Percentiles rank a stretch among this genome's conserved stretches.
Conservation (phyloP, 2,888 invertebrate genomes). For the Clivina fossor region DNA sequence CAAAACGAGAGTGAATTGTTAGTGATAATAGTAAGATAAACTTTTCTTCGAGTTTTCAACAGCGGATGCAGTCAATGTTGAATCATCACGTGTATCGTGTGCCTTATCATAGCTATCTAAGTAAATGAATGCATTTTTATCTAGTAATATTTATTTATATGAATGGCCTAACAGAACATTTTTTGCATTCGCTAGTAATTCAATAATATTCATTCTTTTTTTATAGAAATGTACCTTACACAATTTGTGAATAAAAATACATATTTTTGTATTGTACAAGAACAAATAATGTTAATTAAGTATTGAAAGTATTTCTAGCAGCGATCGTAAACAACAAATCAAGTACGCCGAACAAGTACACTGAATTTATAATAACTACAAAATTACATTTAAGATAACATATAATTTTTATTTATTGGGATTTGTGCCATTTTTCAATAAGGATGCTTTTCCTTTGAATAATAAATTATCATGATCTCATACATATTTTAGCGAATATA, state of each 20-base stretch:
- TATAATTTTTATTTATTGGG: too few species aligned
- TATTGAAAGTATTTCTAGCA: conserved; percentile 11
- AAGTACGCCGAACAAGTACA: too few species aligned
- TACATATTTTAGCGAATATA: conserved; percentile 10
- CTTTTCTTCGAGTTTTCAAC: conserved; percentile 1
- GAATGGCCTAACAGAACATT: neutral
- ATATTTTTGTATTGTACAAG: neutral
- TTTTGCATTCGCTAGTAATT: neutral
- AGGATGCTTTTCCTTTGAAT: conserved; percentile 12
- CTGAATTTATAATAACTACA: conserved; percentile 16
- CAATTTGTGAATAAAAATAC: neutral
- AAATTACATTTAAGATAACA: too few species aligned
- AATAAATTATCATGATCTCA: conserved; percentile 12
- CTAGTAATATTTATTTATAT: conserved; percentile 20
- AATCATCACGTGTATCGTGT: conserved; percentile 9
- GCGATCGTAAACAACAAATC: conserved; percentile 17
- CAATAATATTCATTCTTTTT: conserved; percentile 1
- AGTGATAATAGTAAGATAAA: neutral
- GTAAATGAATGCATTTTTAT: conserved; percentile 19
- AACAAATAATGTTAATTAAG: neutral
- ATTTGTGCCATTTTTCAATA: conserved; percentile 29
- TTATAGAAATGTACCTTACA: conserved; percentile 2
- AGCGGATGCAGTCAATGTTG: conserved; percentile 6
- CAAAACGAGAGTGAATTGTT: conserved; percentile 9
- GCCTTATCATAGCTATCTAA: conserved; percentile 14